Base-by-base conservation (phyloP, 2,888 invertebrate species). In the Allophyes oxyacanthae region DNA sequence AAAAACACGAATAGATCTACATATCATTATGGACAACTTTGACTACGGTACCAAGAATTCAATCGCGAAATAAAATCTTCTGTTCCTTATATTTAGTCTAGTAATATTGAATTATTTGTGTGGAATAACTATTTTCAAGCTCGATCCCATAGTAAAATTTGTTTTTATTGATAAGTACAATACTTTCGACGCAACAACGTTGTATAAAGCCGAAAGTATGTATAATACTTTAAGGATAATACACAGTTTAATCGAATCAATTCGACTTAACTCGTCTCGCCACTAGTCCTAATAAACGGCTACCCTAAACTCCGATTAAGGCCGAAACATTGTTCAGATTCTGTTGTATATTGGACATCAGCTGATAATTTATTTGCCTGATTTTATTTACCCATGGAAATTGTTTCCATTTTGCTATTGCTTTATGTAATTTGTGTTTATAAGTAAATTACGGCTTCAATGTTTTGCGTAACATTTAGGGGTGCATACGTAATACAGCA, bases 251-350 rank as follows among this genome's bases (percentile, higher is more conserved):
- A 37, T 40, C 25, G 44, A 30, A 38, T 32, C 5, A 44, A 30
- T 53, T 13, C 20, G 25, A 60, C 53, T 38, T 10, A 11, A 26
- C 14, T 14, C 7, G 26, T 43, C 46, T 30, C 50, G 32, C 6
- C 58, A 50, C 58, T 58, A 63, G 48, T 37, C 14, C 26, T 55
- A 37, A 59, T 65, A 52, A 64, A 52, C 40, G 41, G 45, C 49
- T 44, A 40, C 45, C 69, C 71, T 49, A 68, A 72, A 56, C 42
- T 50, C 28, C 52, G 63, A 58, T 72, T 55, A 64, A 55, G 50
- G 53, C 49, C 51, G 10, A 46, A 55, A 67, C 58, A 63, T 70
- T 74, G 67, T 72, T 75, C 46, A 61, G 36, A 57, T 64, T 55
- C 61, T 58, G 52, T 61, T 61, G 44, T 57, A 57, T 53, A 66